Evolutionary conservation across 2,888 invertebrate genomes (phyloP).

Genomic region (Eupelmus urozonus): DNA sequence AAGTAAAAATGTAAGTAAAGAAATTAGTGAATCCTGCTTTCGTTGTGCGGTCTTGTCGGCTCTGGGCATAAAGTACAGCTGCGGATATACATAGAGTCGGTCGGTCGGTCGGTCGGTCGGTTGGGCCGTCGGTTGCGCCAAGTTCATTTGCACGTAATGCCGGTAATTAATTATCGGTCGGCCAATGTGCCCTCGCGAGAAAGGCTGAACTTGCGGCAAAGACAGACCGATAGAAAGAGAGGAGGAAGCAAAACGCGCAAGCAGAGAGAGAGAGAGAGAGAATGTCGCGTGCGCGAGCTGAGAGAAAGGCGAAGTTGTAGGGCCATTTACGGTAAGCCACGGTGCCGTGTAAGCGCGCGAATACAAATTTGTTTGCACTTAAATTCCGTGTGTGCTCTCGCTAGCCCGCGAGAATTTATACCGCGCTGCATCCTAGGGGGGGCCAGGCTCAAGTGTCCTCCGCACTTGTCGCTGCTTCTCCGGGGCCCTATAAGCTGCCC

Average conservation of each 20-base stretch:
- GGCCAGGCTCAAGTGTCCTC: conserved; percentile 61
- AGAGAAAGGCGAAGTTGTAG: conserved; percentile 68
- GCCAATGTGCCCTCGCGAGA: conserved; percentile 13
- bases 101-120: too few species aligned
- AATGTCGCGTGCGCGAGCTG: conserved; percentile 18
- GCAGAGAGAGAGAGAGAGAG: conserved; percentile 23
- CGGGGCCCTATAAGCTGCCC: conserved; percentile 54
- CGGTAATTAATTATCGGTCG: conserved; percentile 70
- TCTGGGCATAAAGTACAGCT: background rate
- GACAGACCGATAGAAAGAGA: background rate
- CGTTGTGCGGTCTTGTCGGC: background rate
- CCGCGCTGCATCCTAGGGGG: conserved; percentile 39
- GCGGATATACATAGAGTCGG: background rate
- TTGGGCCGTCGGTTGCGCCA: too few species aligned
- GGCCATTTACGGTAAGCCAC: conserved; percentile 74
- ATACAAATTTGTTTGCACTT: conserved; percentile 77
- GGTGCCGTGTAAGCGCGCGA: conserved; percentile 73
- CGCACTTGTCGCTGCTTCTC: conserved; percentile 58
- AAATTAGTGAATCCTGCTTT: background rate
- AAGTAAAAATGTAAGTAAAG: too few species aligned
- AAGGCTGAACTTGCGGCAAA: background rate
- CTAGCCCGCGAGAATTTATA: conserved; percentile 67
- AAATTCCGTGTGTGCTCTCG: conserved; percentile 70
- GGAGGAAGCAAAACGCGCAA: background rate
- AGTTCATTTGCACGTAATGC: conserved; percentile 71